Base-by-base conservation (phyloP, 2,888 invertebrate species). In the Cynaeus angustus region DNA sequence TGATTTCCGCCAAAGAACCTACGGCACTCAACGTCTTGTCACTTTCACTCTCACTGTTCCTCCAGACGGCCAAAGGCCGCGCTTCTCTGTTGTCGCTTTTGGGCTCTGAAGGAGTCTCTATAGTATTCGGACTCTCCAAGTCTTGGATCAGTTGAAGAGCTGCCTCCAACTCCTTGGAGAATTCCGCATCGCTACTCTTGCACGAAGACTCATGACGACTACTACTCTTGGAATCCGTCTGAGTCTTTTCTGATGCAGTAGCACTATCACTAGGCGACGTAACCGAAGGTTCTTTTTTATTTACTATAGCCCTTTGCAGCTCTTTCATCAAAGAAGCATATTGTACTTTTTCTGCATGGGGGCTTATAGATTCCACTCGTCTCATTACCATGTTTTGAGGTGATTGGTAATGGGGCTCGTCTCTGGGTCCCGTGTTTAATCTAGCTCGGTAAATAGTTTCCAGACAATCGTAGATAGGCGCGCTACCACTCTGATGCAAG, bases 241-340 rank as follows among this genome's bases (percentile, higher is more conserved):
- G 81, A 0, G 82, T 82, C 68, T 81, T 80, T 10, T 81, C 82
- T 1, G 84, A 82, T 8, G 78, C 65, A 28, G 82, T 80, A n/a
- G 79, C 77, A 67, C 81, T 83, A 28, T 82, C 81, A 53, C 81
- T 79, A n/a, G 85, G 83, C 1, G 85, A 83, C 13, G 79, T 77
- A 33, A 72, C 71, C 30, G 75, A 72, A 13, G 81, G 80, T 55
- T 83, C 84, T 72, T 85, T 85, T 72, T 86, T 86, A 58, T 76
- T 80, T 3, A 81, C 82, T 53, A 87, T 84, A 8, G 86, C 85
- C 61, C 83, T 84, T 66, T 87, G 86, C 38, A 87, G 79, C 76
- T 87, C 87, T 68, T 85, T 84, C 85, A 87, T 85, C 28, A 87
- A 77, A 14, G 86, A 86, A 3, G 87, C 87, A 74, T 87, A 87